Evolutionary conservation across 1,140 invertebrate species (phyloP).

Genomic region (Drosophila subobscura): DNA sequence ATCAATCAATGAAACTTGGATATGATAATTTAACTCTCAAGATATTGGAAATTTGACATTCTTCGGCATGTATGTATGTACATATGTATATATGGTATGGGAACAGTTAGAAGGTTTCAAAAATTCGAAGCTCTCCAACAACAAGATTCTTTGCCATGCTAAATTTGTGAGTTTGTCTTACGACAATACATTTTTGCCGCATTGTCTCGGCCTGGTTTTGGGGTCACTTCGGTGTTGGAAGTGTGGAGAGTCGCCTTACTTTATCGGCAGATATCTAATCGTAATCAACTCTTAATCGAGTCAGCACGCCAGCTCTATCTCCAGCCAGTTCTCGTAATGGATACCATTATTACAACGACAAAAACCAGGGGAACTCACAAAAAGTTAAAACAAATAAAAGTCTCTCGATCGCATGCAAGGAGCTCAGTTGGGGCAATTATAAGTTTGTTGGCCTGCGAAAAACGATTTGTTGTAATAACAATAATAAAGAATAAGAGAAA

Average conservation of each 20-base stretch:
- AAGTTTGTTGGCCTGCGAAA: conserved; percentile 73
- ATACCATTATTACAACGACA: conserved; percentile 35
- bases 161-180: conserved; percentile 44
- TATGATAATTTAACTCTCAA: conserved; percentile 23
- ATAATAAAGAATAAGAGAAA: conserved; percentile 42
- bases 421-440: conserved; percentile 56
- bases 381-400: conserved; percentile 11
- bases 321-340: conserved; percentile 47
- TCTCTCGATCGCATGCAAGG: conserved; percentile 56
- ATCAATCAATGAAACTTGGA: conserved; percentile 45
- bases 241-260: conserved; percentile 28
- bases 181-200: conserved; percentile 56
- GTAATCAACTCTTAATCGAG: conserved; percentile 63
- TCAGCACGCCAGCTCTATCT: conserved; percentile 44
- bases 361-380: conserved; percentile 13
- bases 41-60: conserved; percentile 7
- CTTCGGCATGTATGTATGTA: conserved; percentile 28
- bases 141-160: conserved; percentile 43
- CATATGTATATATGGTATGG: neutral
- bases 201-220: conserved; percentile 52
- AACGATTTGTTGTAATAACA: conserved; percentile 73
- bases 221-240: conserved; percentile 49
- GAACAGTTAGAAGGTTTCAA: conserved; percentile 39
- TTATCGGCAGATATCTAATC: conserved; percentile 40
- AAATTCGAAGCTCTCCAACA: conserved; percentile 7